phyloP scores from a whole-genome alignment of 2,113 vertebrate genomes.

The Merops nubicus region DNA sequence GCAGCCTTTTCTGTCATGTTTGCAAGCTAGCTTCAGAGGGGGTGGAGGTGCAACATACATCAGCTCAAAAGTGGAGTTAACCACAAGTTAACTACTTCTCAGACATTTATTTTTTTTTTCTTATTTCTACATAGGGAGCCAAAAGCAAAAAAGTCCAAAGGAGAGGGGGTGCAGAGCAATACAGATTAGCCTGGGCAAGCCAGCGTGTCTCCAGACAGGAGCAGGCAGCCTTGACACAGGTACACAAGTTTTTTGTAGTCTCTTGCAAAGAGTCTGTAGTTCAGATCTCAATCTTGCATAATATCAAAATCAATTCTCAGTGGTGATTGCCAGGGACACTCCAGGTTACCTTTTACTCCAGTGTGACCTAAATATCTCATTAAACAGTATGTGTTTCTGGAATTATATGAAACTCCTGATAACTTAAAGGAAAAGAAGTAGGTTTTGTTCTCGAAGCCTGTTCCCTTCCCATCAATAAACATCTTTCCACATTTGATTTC shows the following conservation, averaged over 20 bases:
- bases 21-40: neutral
- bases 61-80: neutral
- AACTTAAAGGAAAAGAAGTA: neutral
- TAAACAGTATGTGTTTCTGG: neutral
- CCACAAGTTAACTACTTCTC: no score
- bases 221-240: neutral
- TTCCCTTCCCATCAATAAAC: neutral
- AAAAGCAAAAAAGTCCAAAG: neutral
- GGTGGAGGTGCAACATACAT: neutral
- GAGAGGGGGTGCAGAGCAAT: accelerated
- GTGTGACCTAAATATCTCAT: neutral
- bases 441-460: neutral
- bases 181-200: neutral
- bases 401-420: neutral
- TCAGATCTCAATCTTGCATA: neutral
- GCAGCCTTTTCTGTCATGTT: neutral
- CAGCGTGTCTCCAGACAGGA: neutral
- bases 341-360: neutral
- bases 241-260: neutral
- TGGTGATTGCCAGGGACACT: neutral
- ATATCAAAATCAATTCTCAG: neutral
- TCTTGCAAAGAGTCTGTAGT: neutral
- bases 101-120: neutral
- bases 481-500: constrained; percentile 21
- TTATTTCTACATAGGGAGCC: neutral